These are phyloP conservation scores for Pseudobourletiella spinata DNA, from an alignment of 1,140 invertebrate species.

Conservation along the genomic window DNA sequence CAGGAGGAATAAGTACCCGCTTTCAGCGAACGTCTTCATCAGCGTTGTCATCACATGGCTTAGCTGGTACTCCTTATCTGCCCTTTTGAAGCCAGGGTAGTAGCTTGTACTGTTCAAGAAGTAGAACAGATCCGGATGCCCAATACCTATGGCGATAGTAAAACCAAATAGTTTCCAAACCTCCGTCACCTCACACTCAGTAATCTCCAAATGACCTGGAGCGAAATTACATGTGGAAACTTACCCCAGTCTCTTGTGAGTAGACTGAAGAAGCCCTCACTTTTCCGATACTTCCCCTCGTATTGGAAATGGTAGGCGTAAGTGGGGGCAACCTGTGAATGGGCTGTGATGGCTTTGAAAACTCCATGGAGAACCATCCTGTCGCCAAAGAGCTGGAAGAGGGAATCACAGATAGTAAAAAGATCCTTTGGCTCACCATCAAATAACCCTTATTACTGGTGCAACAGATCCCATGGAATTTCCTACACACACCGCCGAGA, in stretches of 20 bases:
- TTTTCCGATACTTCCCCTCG: slow-evolving; percentile 8
- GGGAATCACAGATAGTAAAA: too few species aligned
- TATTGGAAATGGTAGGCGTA: slow-evolving; percentile 15
- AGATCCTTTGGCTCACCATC: background rate
- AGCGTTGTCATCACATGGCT: slow-evolving; percentile 26
- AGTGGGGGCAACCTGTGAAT: slow-evolving; percentile 10
- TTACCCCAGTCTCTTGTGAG: background rate
- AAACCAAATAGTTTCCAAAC: background rate
- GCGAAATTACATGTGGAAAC: too few species aligned
- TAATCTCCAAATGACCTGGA: too few species aligned
- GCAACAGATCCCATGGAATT: too few species aligned
- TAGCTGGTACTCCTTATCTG: slow-evolving; percentile 21
- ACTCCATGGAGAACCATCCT: slow-evolving; percentile 19
- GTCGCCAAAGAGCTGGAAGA: slow-evolving; percentile 11
- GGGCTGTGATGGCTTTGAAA: slow-evolving; percentile 24
- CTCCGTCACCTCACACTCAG: too few species aligned
- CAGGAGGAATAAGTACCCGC: slow-evolving; percentile 6
- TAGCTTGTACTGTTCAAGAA: slow-evolving; percentile 20
- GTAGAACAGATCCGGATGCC: slow-evolving; percentile 26
- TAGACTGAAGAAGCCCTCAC: background rate
- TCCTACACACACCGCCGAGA: too few species aligned
- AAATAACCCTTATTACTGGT: too few species aligned
- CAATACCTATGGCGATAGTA: slow-evolving; percentile 7
- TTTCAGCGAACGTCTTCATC: slow-evolving; percentile 21
- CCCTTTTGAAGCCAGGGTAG: slow-evolving; percentile 14